Evolutionary conservation across 2,113 vertebrate genomes (phyloP), one percentile per base, ranked within the genome.

Genomic region (Callithrix jacchus): DNA sequence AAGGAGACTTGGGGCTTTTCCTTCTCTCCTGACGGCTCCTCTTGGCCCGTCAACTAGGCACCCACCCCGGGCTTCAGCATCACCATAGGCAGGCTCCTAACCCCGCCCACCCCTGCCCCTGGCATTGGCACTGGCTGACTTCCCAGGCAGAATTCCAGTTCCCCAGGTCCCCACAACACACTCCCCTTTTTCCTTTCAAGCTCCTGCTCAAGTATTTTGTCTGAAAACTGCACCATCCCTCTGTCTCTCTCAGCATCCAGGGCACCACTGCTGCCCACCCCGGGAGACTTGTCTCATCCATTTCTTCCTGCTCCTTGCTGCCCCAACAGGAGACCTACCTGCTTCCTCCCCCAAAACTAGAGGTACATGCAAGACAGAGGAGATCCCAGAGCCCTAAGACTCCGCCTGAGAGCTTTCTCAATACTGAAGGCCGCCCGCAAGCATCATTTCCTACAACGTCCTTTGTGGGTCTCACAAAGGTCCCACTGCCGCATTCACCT

Each of bases 401-500:
- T 76, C 40, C 40, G 8, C 25, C 25, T 1, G 6, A 76, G 25
- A 32, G 27, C 73, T 35, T 12, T 35, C 30, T 49, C 27, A 49
- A 49, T 18, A 79, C 45, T 30, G 2, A 49, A 6, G 2, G 47
- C 76, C 35, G 30, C 30, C 35, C 9, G 8, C 56, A 37, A 37
- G 16, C 11, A 18, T 30, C 40, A 21, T 21, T 8, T 45, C 82
- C 49, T 37, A 56, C 56, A 14, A 25, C 4, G 8, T 14, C 79
- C 23, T 56, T 81, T 7, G 20, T 12, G 40, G 1, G n/a, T 21
- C 49, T n/a, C 12, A 25, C n/a, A 37, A 16, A 14, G 3, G 27
- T 6, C 27, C 18, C 1, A 6, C 40, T 11, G 3, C 9, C 0
- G 1, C 30, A 3, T 45, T 20, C 56, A 18, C 40, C 9, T 32